These are phyloP conservation scores for Tursiops truncatus DNA, from an alignment of 2,113 vertebrate genomes.

Conservation along the genomic window DNA sequence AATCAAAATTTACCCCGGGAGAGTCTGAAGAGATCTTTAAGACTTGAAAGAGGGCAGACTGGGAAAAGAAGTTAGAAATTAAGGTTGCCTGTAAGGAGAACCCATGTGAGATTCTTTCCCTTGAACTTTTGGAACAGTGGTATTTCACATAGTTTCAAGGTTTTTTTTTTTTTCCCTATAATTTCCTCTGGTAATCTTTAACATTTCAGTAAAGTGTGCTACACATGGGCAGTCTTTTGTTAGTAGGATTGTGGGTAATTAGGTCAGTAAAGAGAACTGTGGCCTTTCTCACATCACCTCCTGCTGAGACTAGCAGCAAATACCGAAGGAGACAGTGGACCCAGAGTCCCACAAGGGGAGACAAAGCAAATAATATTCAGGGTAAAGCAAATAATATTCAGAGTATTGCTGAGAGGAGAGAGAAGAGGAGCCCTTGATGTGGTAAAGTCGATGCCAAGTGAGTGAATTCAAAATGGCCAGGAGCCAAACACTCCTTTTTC, in stretches of 20 bases:
- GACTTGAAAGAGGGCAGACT: neutral
- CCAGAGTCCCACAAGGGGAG: neutral
- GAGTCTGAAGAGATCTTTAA: neutral
- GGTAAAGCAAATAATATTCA: neutral
- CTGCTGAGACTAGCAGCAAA: neutral
- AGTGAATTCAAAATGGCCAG: neutral
- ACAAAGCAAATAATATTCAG: neutral
- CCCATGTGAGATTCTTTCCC: neutral
- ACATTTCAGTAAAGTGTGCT: neutral
- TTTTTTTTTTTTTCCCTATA: neutral
- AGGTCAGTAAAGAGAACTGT: neutral
- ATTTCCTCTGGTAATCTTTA: neutral
- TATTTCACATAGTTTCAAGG: neutral
- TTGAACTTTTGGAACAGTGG: neutral
- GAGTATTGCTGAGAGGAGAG: neutral
- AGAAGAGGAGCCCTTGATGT: neutral
- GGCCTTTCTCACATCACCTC: neutral
- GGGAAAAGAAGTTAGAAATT: neutral
- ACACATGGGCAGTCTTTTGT: neutral
- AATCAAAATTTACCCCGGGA: neutral
- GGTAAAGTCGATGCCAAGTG: neutral
- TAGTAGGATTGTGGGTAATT: neutral
- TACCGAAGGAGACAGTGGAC: neutral
- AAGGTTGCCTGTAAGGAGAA: neutral
- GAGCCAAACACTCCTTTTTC: neutral